Percentiles rank a stretch among this genome's conserved stretches.
Evolutionary conservation across 1,140 invertebrate species (phyloP).

Genomic region (Panagrolaimus sp.): DNA sequence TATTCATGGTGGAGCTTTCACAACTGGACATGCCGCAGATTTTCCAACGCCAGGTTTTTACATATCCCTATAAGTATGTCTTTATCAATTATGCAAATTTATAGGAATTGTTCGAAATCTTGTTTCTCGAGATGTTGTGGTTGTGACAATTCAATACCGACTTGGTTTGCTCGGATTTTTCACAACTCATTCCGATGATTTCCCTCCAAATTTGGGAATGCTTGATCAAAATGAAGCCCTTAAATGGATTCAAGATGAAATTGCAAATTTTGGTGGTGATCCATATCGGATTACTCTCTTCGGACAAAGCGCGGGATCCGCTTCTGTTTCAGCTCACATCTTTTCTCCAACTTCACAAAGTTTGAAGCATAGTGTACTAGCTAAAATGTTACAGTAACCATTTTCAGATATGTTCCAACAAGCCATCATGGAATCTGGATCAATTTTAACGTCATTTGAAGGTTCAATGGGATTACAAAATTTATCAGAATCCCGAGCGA

Average conservation of each 20-base stretch:
- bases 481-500: neutral
- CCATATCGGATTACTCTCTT: conserved; percentile 60
- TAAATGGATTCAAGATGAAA: conserved; percentile 49
- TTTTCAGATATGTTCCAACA: conserved; percentile 37
- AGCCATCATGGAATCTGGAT: conserved; percentile 62
- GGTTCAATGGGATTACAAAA: conserved; percentile 7
- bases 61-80: too few relatives aligned
- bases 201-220: conserved; percentile 27
- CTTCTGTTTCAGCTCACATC: conserved; percentile 72
- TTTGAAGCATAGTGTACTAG: neutral
- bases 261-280: conserved; percentile 46
- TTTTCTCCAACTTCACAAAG: neutral
- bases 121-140: conserved; percentile 14
- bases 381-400: conserved; percentile 66
- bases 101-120: conserved; percentile 8
- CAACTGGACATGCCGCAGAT: neutral
- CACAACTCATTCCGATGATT: conserved; percentile 15
- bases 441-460: conserved; percentile 19
- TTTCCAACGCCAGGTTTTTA: neutral
- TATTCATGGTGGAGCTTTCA: conserved; percentile 13
- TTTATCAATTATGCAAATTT: too few relatives aligned
- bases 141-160: conserved; percentile 25
- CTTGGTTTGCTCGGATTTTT: conserved; percentile 29
- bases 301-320: conserved; percentile 69
- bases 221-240: conserved; percentile 28